Evolutionary conservation across 2,888 invertebrate genomes (phyloP).

Genomic region (Polydrusus tereticollis): DNA sequence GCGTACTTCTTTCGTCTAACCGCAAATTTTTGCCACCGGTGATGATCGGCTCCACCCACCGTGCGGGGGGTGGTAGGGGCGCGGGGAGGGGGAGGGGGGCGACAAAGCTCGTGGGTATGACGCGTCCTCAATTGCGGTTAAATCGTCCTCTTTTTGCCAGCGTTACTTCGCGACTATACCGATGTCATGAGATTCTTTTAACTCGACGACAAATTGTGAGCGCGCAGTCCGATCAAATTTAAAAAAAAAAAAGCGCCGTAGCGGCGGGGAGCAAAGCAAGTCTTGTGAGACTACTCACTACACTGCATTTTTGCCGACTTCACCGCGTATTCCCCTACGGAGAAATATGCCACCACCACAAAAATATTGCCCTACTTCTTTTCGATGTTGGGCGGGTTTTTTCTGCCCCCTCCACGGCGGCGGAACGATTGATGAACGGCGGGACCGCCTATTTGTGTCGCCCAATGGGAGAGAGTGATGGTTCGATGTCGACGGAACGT

Average conservation of each 20-base stretch:
- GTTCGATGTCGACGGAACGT: constrained; percentile 63
- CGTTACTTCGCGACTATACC: constrained; percentile 68
- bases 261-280: constrained; percentile 45
- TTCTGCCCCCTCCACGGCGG: constrained; percentile 63
- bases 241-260: constrained; percentile 34
- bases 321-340: constrained; percentile 64
- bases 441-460: constrained; percentile 67
- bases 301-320: constrained; percentile 63
- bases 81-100: constrained; percentile 68
- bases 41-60: constrained; percentile 48
- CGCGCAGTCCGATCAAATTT: constrained; percentile 62
- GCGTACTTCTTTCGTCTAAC: constrained; percentile 48
- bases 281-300: constrained; percentile 48
- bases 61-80: constrained; percentile 68
- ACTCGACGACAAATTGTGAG: constrained; percentile 68
- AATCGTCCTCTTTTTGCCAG: constrained; percentile 67
- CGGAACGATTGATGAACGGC: constrained; percentile 63
- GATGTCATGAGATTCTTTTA: constrained; percentile 69
- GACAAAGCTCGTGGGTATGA: constrained; percentile 49
- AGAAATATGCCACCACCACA: constrained; percentile 65
- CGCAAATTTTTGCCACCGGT: constrained; percentile 49
- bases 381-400: constrained; percentile 53
- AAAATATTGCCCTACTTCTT: constrained; percentile 69
- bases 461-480: constrained; percentile 66
- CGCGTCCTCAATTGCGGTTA: constrained; percentile 63